Base-by-base conservation (phyloP, 2,113 vertebrate genomes). In the Cephalopholis sonnerati region DNA sequence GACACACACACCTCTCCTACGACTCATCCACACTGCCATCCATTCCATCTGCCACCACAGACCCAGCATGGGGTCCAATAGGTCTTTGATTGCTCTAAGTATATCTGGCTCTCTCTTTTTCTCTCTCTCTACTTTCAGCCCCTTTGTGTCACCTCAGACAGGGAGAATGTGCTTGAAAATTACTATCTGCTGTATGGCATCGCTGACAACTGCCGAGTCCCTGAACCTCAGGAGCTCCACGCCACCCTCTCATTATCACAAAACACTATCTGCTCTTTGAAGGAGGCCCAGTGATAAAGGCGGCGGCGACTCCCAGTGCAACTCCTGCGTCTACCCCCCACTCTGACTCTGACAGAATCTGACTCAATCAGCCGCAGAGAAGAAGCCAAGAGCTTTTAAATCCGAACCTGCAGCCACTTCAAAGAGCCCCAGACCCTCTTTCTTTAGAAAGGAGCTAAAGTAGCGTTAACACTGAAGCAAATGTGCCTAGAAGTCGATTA, bases 401-500 rank as follows among this genome's bases (percentile, higher is more conserved):
- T 74, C 79, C 7, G 24, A 87, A 88, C 76, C 82, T 79, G 50
- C 58, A 74, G 81, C 64, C 54, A 83, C 90, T 90, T 92, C 91
- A 93, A 91, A 92, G 81, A 55, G 18, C 58, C 79, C 68, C 8
- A 7, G 27, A 72, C 65, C 69, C 39, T 29, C 29, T 25, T n/a
- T 70, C 68, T 74, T 81, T 59, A 77, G 80, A 90, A 86, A 88
- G 53, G 71, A 78, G 73, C 72, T 86, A 88, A 91, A 87, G 79
- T 51, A 44, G 69, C 25, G 70, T 79, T 90, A 90, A 75, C 51
- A 67, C 86, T 86, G 81, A 89, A 80, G 88, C 80, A 85, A 92
- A 90, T 89, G 84, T 87, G 89, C 80, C 85, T 81, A 65, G 71
- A 92, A 93, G 88, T 92, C 91, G 87, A 92, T 92, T 91, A 92